These are phyloP conservation scores for Pteronotus mesoamericanus DNA, from an alignment of 2,797 vertebrate species.

Conservation along the genomic window DNA sequence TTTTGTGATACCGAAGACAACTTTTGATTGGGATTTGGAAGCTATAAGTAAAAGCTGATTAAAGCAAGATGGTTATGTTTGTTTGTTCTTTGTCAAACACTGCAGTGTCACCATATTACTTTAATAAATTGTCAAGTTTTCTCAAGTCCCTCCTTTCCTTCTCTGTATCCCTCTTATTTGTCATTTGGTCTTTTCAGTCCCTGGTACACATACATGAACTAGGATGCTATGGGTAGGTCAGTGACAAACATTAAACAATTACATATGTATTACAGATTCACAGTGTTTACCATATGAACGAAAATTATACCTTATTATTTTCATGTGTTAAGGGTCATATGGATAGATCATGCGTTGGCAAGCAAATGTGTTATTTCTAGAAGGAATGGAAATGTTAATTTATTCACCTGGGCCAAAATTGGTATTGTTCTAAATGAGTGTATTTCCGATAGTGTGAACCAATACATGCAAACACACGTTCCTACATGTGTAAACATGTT, in stretches of 20 bases:
- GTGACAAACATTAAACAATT: background rate
- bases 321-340: background rate
- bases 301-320: background rate
- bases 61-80: background rate
- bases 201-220: background rate
- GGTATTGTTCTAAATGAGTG: background rate
- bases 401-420: background rate
- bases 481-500: background rate
- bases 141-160: background rate
- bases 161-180: background rate
- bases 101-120: background rate
- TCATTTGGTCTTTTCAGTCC: background rate
- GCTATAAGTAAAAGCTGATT: background rate
- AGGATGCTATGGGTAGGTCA: background rate
- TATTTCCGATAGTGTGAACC: constrained; percentile 13
- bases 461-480: background rate
- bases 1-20: background rate
- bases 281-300: background rate
- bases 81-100: background rate
- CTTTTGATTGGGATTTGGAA: background rate
- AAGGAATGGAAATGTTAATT: background rate
- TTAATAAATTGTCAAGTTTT: background rate
- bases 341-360: background rate
- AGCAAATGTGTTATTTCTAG: background rate
- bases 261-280: background rate